Evolutionary conservation across 2,113 vertebrate species (phyloP).

Genomic region (Toxostoma redivivum): DNA sequence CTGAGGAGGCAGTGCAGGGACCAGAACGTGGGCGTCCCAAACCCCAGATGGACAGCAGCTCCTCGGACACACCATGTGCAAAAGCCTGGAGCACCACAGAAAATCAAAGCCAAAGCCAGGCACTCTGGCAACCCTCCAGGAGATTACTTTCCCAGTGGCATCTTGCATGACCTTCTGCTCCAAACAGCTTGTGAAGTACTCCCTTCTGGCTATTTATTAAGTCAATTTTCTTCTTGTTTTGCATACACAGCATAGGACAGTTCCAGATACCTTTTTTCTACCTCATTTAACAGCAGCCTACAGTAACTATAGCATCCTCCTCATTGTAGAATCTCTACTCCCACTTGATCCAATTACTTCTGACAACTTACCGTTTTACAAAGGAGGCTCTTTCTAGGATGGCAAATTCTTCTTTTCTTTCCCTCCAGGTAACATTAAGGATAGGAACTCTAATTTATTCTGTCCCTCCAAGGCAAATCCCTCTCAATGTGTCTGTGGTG

Average conservation of each 20-base stretch:
- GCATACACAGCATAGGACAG: neutral
- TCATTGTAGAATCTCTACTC: neutral
- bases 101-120: neutral
- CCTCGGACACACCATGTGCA: neutral
- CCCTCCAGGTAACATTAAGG: neutral
- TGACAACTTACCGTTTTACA: neutral
- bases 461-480: neutral
- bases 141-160: neutral
- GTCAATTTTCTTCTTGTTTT: slow-evolving; percentile 5
- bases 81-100: neutral
- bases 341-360: slow-evolving; percentile 44
- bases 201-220: slow-evolving; percentile 44
- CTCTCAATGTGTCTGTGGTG: neutral
- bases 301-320: neutral
- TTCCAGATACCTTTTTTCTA: slow-evolving; percentile 29
- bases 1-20: neutral
- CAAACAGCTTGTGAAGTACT: neutral
- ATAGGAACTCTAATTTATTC: neutral
- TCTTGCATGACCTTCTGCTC: slow-evolving; percentile 8
- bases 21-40: neutral
- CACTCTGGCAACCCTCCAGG: neutral
- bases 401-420: neutral
- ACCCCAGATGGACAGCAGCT: neutral
- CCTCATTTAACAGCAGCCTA: slow-evolving; percentile 24
- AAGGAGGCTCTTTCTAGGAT: neutral